Conservation (phyloP, 2,797 vertebrate genomes). For the Lutjanus campechanus region DNA sequence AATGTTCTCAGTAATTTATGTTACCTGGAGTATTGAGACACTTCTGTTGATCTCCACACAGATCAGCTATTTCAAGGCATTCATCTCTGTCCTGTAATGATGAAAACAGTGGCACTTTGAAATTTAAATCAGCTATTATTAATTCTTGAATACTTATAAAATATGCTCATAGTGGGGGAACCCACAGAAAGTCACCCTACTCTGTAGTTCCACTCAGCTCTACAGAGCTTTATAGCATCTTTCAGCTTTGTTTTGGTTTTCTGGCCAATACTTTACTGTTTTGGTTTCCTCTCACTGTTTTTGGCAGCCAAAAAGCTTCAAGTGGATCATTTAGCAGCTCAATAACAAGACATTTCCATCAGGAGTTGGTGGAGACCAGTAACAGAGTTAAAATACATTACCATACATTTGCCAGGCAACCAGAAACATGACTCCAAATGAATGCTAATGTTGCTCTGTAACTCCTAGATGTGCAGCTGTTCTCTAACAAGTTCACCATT, state of each 20-base stretch:
- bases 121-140: neutral
- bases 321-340: neutral
- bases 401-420: too few species aligned
- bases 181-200: neutral
- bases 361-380: too few species aligned
- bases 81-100: slow-evolving; percentile 91
- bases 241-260: neutral
- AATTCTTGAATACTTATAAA: neutral
- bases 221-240: neutral
- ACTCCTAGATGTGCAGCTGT: too few species aligned
- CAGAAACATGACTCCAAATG: too few species aligned
- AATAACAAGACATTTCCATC: too few species aligned
- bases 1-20: neutral
- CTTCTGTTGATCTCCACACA: slow-evolving; percentile 89
- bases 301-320: neutral
- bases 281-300: neutral
- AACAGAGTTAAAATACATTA: too few species aligned
- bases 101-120: neutral
- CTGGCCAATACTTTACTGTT: neutral
- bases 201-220: neutral
- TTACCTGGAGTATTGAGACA: slow-evolving; percentile 92
- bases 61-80: slow-evolving; percentile 87
- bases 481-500: too few species aligned
- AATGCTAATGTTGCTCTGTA: too few species aligned
- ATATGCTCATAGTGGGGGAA: neutral